phyloP scores from a whole-genome alignment of 2,888 invertebrate species.

The Limnephilus auricula region DNA sequence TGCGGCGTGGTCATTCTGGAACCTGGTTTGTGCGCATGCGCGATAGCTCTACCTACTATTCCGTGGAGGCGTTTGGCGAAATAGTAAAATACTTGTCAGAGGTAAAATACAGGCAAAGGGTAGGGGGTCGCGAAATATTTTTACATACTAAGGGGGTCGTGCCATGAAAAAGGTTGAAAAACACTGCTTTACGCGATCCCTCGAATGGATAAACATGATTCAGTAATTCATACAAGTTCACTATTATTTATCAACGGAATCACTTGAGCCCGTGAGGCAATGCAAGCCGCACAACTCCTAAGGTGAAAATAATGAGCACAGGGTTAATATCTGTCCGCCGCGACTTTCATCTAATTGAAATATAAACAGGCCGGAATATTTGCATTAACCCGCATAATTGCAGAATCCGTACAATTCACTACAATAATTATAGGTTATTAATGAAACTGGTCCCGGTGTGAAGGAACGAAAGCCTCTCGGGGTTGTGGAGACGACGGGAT shows the following conservation, averaged over 20 bases:
- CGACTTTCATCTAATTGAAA: slow-evolving; percentile 19
- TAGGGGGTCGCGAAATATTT: too few relatives aligned
- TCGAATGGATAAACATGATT: too few relatives aligned
- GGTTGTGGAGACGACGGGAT: not conserved
- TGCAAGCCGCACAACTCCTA: not conserved
- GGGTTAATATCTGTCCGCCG: not conserved
- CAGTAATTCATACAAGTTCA: not conserved
- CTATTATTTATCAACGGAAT: not conserved
- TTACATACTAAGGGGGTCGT: too few relatives aligned
- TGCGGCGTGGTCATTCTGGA: too few relatives aligned
- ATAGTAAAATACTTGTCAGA: too few relatives aligned
- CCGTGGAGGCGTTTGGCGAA: too few relatives aligned
- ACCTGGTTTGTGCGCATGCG: too few relatives aligned
- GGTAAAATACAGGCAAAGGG: too few relatives aligned
- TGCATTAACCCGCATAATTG: too few relatives aligned
- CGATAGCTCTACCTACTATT: too few relatives aligned
- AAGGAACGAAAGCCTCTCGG: slow-evolving; percentile 7
- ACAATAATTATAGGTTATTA: slow-evolving; percentile 44
- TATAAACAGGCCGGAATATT: slow-evolving; percentile 12
- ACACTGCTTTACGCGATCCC: too few relatives aligned
- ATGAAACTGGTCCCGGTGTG: not conserved
- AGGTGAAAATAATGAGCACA: not conserved
- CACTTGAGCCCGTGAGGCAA: not conserved
- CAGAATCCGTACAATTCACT: not conserved
- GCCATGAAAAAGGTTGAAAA: too few relatives aligned